Base-by-base conservation (phyloP, 1,140 invertebrate genomes). In the Antheraea pernyi region DNA sequence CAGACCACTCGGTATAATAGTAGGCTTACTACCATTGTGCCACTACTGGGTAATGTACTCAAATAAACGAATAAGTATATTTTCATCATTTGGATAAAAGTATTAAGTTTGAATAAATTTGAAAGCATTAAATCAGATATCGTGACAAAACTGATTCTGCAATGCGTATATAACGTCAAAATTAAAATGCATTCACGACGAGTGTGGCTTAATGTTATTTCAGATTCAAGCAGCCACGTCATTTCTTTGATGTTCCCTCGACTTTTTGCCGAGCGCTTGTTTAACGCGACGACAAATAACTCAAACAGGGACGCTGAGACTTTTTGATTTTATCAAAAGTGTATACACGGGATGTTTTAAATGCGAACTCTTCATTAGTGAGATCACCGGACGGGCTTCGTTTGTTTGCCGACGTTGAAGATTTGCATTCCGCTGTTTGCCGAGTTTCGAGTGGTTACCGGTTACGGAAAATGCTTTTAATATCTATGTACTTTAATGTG, bases 211-310 rank as follows among this genome's bases (percentile, higher is more conserved):
- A 78, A 80, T 84, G 83, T 85, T 90, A 89, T 89, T 91, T 79
- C 82, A 85, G 85, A 80, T 78, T 74, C 71, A 76, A 71, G 65
- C 78, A 67, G 81, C 77, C 81, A 76, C 86, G 84, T 87, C 89
- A 87, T 77, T 72, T 67, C 87, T 91, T 91, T 91, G 88, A 91
- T 88, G 77, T 91, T 77, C 73, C 65, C 71, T 80, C 81, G 77
- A 84, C 89, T 91, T 91, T 91, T 90, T 91, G 88, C 78, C 67
- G 65, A 80, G 78, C 79, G 81, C 82, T 86, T 78, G 82, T 85
- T 91, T 89, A 88, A 88, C 88, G 87, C 82, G 87, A 88, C 83
- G 89, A 91, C 89, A 91, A 88, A 90, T 90, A 91, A 87, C 86
- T 90, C 84, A 87, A 88, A 81, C 82, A 84, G 81, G 78, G 81